Evolutionary conservation across 1,140 invertebrate species (phyloP).

Genomic region (Tetramorium parvispinum): DNA sequence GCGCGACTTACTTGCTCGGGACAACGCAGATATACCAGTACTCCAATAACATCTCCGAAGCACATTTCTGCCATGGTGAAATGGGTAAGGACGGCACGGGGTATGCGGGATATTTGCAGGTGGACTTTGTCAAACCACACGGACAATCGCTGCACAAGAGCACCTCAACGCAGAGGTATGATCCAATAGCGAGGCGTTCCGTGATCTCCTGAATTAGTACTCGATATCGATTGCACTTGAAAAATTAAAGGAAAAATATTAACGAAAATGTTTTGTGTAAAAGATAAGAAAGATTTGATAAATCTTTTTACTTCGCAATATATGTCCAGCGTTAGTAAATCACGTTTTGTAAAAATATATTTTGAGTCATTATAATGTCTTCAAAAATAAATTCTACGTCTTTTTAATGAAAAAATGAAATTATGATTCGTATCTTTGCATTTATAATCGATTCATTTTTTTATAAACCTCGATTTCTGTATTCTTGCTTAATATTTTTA

Average conservation of each 20-base stretch:
- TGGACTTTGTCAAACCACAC: slow-evolving; percentile 87
- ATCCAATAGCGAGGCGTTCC: slow-evolving; percentile 86
- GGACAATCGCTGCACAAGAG: slow-evolving; percentile 89
- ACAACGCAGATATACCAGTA: slow-evolving; percentile 90
- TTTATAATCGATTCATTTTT: not conserved
- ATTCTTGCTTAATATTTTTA: not conserved
- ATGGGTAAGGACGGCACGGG: slow-evolving; percentile 78
- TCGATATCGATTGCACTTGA: slow-evolving; percentile 85
- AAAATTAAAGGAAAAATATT: slow-evolving; percentile 34
- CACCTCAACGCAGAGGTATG: slow-evolving; percentile 91
- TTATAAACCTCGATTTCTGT: not conserved
- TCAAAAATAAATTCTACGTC: not conserved
- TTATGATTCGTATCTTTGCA: not conserved
- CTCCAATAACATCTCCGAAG: slow-evolving; percentile 88
- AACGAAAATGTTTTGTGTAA: not conserved
- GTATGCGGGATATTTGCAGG: slow-evolving; percentile 81
- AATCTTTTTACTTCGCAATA: not conserved
- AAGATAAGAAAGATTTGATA: not conserved
- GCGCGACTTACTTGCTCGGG: slow-evolving; percentile 87
- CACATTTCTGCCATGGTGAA: slow-evolving; percentile 79
- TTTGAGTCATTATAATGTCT: not conserved
- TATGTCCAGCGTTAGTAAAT: not conserved
- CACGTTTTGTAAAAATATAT: not conserved
- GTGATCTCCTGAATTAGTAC: slow-evolving; percentile 86
- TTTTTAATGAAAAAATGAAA: not conserved